These are phyloP conservation scores for Melangyna quadrimaculata DNA, from an alignment of 2,888 invertebrate species.

Conservation along the genomic window DNA sequence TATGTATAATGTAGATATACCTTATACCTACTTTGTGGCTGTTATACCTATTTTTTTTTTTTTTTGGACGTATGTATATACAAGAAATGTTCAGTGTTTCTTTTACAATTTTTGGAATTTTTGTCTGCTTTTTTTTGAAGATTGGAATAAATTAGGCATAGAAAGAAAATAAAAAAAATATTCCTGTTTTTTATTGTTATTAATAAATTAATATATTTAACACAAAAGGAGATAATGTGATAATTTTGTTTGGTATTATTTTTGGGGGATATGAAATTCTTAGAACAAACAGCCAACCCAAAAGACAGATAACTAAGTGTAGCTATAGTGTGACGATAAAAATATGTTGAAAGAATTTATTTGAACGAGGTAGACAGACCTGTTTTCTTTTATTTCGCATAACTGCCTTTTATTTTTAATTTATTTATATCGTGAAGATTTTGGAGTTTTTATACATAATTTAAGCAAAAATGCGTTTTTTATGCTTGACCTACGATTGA, in stretches of 20 bases:
- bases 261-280: constrained; percentile 38
- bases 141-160: constrained; percentile 38
- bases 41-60: constrained; percentile 49
- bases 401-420: constrained; percentile 28
- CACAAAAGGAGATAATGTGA: constrained; percentile 51
- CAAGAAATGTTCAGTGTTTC: constrained; percentile 27
- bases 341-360: not conserved
- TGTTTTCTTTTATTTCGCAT: constrained; percentile 64
- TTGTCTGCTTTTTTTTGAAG: constrained; percentile 5
- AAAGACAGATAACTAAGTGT: not conserved
- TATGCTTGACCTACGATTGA: not conserved
- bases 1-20: constrained; percentile 3
- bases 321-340: not conserved
- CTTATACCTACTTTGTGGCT: constrained; percentile 41
- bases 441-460: constrained; percentile 51
- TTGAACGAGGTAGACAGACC: constrained; percentile 46
- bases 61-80: no score
- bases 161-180: constrained; percentile 38
- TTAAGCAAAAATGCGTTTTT: not conserved
- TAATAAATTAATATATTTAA: constrained; percentile 69
- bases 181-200: constrained; percentile 68
- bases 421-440: constrained; percentile 58
- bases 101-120: constrained; percentile 21
- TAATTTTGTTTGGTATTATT: constrained; percentile 26
- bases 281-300: constrained; percentile 23